These are phyloP conservation scores for Sphaerodactylus townsendi DNA, from an alignment of 2,113 vertebrate species.

Conservation along the genomic window DNA sequence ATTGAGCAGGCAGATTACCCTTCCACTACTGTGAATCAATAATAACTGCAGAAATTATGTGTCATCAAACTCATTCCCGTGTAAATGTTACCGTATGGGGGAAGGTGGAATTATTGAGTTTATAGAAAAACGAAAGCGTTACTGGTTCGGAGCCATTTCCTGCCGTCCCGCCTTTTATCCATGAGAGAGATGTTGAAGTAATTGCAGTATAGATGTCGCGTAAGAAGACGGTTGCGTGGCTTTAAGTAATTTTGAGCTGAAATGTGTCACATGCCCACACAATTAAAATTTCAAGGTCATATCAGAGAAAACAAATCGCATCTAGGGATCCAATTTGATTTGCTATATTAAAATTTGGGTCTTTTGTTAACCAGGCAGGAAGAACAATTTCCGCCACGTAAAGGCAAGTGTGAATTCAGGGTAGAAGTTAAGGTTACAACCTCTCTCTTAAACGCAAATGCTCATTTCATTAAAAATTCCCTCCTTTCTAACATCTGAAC, in stretches of 20 bases:
- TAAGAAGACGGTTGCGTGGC: conserved; percentile 24
- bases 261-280: neutral
- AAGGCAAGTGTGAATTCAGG: neutral
- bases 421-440: neutral
- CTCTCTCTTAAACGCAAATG: no score
- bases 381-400: neutral
- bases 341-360: neutral
- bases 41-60: conserved; percentile 54
- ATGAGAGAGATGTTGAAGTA: neutral
- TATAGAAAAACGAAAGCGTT: conserved; percentile 37
- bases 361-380: conserved; percentile 1
- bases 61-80: conserved; percentile 40
- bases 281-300: conserved; percentile 4
- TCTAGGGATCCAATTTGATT: neutral
- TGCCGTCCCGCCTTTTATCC: conserved; percentile 15
- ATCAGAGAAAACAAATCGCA: conserved; percentile 12
- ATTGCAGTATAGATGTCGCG: conserved; percentile 15
- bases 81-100: neutral
- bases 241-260: conserved; percentile 22
- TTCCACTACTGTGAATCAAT: conserved; percentile 51
- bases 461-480: no score
- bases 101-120: conserved; percentile 11
- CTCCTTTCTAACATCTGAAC: no score
- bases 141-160: neutral
- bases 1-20: conserved; percentile 52